Conservation (phyloP, 2,797 vertebrate species). For the Macroramphosus scolopax region DNA sequence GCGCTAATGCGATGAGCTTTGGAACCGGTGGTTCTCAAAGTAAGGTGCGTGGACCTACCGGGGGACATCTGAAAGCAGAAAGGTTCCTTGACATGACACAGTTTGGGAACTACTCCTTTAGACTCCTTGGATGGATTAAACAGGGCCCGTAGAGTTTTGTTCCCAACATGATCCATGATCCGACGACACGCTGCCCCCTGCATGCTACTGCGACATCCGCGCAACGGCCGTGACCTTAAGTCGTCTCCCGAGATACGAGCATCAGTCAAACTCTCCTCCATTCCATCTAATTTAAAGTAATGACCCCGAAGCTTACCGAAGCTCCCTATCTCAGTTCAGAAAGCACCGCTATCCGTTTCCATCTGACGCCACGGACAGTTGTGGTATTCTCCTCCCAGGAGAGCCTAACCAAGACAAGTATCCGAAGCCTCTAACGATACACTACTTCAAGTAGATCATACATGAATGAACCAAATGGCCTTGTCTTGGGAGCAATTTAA, state of each 20-base stretch:
- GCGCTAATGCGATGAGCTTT: no score
- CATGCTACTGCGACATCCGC: slow-evolving; percentile 3
- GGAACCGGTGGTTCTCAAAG: no score
- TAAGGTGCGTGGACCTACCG: no score
- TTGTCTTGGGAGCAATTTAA: slow-evolving; percentile 56
- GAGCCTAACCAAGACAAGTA: slow-evolving; percentile 66
- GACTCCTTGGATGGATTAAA: no score
- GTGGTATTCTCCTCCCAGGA: slow-evolving; percentile 55
- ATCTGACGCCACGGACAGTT: slow-evolving; percentile 49
- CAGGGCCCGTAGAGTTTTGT: no score
- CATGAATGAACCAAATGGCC: slow-evolving; percentile 48
- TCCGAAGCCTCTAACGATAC: slow-evolving; percentile 38
- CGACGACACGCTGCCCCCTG: background rate
- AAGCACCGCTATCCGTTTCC: slow-evolving; percentile 44
- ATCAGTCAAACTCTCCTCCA: slow-evolving; percentile 43
- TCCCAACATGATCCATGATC: slow-evolving; percentile 1
- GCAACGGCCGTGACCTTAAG: slow-evolving; percentile 45
- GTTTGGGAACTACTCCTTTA: no score
- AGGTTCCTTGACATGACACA: no score
- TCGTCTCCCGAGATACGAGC: slow-evolving; percentile 52
- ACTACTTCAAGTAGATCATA: slow-evolving; percentile 42
- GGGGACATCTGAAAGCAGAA: no score
- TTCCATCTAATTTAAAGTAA: slow-evolving; percentile 58
- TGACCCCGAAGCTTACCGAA: slow-evolving; percentile 34
- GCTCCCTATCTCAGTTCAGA: slow-evolving; percentile 40